Evolutionary conservation across 37 sponge, comb jelly and placozoan genomes (phyloP).

Genomic region (Amphimedon queenslandica): DNA sequence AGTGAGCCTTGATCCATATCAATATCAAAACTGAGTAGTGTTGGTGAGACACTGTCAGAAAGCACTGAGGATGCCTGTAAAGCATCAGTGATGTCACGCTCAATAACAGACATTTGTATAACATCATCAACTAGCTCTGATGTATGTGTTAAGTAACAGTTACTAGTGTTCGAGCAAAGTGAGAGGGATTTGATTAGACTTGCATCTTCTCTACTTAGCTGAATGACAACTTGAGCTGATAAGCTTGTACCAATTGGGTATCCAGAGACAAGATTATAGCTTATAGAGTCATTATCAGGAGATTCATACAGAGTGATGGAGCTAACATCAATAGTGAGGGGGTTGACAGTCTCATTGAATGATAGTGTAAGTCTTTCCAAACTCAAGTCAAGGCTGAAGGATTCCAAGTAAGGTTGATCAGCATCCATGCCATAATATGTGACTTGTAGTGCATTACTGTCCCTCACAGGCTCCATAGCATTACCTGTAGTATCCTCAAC

Average conservation of each 20-base stretch:
- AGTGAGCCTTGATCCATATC: slow-evolving; percentile 48
- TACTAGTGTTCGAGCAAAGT: slow-evolving; percentile 38
- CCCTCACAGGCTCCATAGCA: slow-evolving; percentile 57
- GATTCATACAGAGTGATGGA: slow-evolving; percentile 48
- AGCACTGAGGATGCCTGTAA: slow-evolving; percentile 35
- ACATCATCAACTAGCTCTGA: slow-evolving; percentile 52
- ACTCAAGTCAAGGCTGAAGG: slow-evolving; percentile 49
- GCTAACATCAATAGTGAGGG: slow-evolving; percentile 33
- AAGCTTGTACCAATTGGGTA: not conserved
- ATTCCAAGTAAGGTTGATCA: slow-evolving; percentile 54
- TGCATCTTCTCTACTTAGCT: slow-evolving; percentile 56
- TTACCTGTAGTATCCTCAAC: slow-evolving; percentile 82
- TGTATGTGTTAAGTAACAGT: slow-evolving; percentile 47
- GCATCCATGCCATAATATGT: slow-evolving; percentile 41
- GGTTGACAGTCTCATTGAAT: slow-evolving; percentile 88
- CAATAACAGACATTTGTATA: slow-evolving; percentile 38
- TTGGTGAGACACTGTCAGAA: slow-evolving; percentile 51
- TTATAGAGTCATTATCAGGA: slow-evolving; percentile 26
- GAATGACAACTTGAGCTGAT: slow-evolving; percentile 28
- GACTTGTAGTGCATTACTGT: slow-evolving; percentile 31
- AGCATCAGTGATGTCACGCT: slow-evolving; percentile 22
- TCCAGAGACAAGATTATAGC: slow-evolving; percentile 35
- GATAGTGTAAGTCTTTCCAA: slow-evolving; percentile 34
- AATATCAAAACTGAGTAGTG: slow-evolving; percentile 48
- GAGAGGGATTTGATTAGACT: slow-evolving; percentile 33